Percentiles rank a stretch among this genome's conserved stretches.
These are phyloP conservation scores for Diuraphis noxia DNA, from an alignment of 1,140 invertebrate species.

Conservation along the genomic window DNA sequence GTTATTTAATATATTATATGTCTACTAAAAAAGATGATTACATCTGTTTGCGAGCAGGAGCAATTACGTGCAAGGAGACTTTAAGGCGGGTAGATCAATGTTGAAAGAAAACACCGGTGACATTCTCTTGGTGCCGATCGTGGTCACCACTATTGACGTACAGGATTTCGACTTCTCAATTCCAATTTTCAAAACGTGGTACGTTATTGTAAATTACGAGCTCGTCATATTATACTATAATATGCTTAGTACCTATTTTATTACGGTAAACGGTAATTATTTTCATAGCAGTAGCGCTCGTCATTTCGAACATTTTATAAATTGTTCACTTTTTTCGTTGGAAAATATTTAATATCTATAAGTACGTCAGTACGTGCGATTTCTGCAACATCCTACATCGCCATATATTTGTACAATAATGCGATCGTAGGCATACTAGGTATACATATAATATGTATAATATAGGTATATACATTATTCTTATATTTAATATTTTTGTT, in stretches of 20 bases:
- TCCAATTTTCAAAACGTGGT: constrained; percentile 54
- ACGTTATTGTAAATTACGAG: background rate
- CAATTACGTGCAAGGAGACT: constrained; percentile 30
- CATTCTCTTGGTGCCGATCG: constrained; percentile 51
- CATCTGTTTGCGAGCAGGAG: constrained; percentile 22
- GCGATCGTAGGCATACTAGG: background rate
- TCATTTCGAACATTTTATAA: background rate
- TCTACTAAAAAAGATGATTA: too few relatives aligned
- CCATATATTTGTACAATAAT: background rate
- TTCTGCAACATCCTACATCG: background rate
- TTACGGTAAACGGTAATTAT: background rate
- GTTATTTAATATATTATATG: too few relatives aligned
- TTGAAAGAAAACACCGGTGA: constrained; percentile 44
- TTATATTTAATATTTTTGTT: background rate
- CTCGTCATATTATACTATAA: background rate
- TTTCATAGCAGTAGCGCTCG: background rate
- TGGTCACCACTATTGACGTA: constrained; percentile 53
- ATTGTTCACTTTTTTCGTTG: background rate
- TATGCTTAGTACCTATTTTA: background rate
- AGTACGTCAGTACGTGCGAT: background rate
- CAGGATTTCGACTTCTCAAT: constrained; percentile 55
- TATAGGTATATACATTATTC: background rate
- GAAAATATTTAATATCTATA: background rate
- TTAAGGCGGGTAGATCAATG: constrained; percentile 32
- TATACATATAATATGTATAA: background rate